phyloP scores from a whole-genome alignment of 2,888 invertebrate species.

The Megaustenia siamemsis region DNA sequence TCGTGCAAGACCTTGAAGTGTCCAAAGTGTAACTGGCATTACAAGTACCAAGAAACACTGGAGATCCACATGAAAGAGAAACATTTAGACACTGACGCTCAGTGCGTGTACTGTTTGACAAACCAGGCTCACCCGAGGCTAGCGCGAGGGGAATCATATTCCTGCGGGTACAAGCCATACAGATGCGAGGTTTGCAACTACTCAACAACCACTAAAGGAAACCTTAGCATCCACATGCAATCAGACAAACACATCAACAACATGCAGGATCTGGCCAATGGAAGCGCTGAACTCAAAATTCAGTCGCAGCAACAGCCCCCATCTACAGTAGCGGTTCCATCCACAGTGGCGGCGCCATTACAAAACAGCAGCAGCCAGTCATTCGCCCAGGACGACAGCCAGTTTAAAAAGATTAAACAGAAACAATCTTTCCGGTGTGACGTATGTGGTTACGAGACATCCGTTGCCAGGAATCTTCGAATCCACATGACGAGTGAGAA shows the following conservation, averaged over 20 bases:
- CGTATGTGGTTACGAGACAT: conserved; percentile 97
- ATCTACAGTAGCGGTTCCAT: conserved; percentile 54
- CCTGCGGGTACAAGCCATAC: conserved; percentile 94
- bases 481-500: conserved; percentile 99
- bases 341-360: conserved; percentile 53
- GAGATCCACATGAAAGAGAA: conserved; percentile 99
- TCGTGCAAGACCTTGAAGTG: conserved; percentile 99
- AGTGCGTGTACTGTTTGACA: conserved; percentile 97
- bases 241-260: conserved; percentile 99
- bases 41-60: conserved; percentile 99
- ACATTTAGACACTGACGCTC: conserved; percentile 90
- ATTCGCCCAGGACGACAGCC: conserved; percentile 55
- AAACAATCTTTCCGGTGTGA: conserved; percentile 98
- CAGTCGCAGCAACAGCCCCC: conserved; percentile 66
- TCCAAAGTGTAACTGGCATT: conserved; percentile 99
- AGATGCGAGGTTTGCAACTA: conserved; percentile 92
- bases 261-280: conserved; percentile 94
- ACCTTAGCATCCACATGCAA: conserved; percentile 99
- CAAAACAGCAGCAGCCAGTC: not conserved
- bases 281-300: conserved; percentile 65
- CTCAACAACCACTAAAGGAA: conserved; percentile 99
- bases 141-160: conserved; percentile 98
- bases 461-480: conserved; percentile 95
- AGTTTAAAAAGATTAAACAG: conserved; percentile 84
- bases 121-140: conserved; percentile 98